Evolutionary conservation across 2,113 vertebrate genomes (phyloP).

Genomic region (Alectura lathami): DNA sequence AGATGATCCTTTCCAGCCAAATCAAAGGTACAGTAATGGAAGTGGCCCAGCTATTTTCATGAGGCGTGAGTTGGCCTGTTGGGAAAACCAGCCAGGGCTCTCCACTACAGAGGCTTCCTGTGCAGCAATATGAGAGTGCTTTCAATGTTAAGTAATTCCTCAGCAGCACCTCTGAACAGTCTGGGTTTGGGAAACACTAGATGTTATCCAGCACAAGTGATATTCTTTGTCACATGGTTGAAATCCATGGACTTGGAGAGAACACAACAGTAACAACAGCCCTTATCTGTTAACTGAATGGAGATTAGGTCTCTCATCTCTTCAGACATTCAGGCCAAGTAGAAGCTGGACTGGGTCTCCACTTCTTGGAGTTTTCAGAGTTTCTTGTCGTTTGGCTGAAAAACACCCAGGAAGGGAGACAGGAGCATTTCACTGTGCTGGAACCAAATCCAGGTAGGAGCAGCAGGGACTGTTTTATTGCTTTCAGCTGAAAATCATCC

Average conservation of each 20-base stretch:
- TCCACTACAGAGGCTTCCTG: not conserved
- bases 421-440: not conserved
- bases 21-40: not conserved
- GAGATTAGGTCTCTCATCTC: not conserved
- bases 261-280: not conserved
- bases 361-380: not conserved
- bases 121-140: not conserved
- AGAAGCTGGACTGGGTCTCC: not conserved
- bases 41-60: not conserved
- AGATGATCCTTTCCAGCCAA: not conserved
- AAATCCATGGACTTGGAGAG: not conserved
- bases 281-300: not conserved
- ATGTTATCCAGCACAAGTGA: not conserved
- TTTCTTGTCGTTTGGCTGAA: not conserved
- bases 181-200: not conserved
- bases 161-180: not conserved
- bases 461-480: not conserved
- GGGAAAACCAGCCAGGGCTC: not conserved
- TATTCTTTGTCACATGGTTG: not conserved
- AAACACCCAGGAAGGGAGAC: not conserved
- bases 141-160: not conserved
- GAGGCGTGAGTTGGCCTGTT: not conserved
- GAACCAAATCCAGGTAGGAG: not conserved
- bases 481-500: not conserved
- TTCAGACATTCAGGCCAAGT: not conserved